Conservation (phyloP, 2,113 vertebrate species). For the Chionomys nivalis region DNA sequence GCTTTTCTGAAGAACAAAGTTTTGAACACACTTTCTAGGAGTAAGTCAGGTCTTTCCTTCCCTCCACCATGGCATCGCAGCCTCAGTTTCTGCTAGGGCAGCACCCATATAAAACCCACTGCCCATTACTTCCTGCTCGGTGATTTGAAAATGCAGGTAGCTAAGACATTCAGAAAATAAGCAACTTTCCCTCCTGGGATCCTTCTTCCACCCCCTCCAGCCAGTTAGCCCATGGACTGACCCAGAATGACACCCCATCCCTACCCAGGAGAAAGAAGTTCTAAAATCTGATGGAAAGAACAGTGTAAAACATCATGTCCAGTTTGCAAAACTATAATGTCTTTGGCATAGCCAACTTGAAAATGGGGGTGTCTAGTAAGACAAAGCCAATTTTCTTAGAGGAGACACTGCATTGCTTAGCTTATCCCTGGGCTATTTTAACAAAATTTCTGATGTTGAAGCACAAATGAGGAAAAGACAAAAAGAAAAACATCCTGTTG, state of each 20-base stretch:
- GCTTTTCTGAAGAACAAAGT: not conserved
- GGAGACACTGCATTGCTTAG: not conserved
- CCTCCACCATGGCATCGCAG: not conserved
- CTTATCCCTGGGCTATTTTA: slow-evolving; percentile 50
- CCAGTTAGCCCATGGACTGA: not conserved
- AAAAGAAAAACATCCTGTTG: slow-evolving; percentile 72
- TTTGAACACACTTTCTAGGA: not conserved
- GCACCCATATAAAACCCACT: not conserved
- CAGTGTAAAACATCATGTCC: not conserved
- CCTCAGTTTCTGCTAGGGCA: not conserved
- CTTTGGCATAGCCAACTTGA: not conserved
- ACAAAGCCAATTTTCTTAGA: slow-evolving; percentile 46
- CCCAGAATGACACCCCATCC: not conserved
- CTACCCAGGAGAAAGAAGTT: not conserved
- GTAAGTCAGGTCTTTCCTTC: not conserved
- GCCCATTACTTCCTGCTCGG: not conserved
- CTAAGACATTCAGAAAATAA: slow-evolving; percentile 44
- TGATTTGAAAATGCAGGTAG: not conserved
- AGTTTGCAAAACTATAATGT: slow-evolving; percentile 22
- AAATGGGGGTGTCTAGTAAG: not conserved
- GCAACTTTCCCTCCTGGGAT: not conserved
- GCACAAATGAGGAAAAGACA: slow-evolving; percentile 53
- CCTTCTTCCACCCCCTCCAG: not conserved
- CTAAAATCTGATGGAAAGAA: not conserved
- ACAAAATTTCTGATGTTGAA: slow-evolving; percentile 36